phyloP scores from a whole-genome alignment of 1,140 invertebrate genomes.

The Neodiprion pinetum region DNA sequence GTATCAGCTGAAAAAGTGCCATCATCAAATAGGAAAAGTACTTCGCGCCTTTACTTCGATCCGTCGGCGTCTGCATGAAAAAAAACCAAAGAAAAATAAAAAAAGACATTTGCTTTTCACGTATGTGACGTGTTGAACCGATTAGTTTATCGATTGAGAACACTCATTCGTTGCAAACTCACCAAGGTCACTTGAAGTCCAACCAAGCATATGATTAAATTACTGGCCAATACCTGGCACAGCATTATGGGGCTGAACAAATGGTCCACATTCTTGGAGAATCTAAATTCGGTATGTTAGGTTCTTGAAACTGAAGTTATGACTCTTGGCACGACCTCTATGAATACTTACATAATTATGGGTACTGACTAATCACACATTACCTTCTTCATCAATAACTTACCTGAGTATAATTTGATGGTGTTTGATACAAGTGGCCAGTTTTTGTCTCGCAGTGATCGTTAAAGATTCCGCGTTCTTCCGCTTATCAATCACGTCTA shows the following conservation, averaged over 20 bases:
- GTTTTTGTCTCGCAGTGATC: not conserved
- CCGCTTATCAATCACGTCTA: not conserved
- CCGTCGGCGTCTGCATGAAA: conserved; percentile 34
- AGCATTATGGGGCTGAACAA: conserved; percentile 40
- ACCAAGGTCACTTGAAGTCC: conserved; percentile 39
- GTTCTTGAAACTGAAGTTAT: conserved; percentile 11
- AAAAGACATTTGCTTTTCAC: not conserved
- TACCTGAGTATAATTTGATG: conserved; percentile 36
- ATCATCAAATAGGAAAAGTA: conserved; percentile 41
- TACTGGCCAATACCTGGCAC: conserved; percentile 43
- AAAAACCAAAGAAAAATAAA: conserved; percentile 3
- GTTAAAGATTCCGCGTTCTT: not conserved
- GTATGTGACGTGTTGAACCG: too few relatives aligned
- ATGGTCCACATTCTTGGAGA: conserved; percentile 32
- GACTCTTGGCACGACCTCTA: not conserved
- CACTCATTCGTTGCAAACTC: conserved; percentile 16
- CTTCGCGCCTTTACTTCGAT: conserved; percentile 33
- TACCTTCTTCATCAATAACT: not conserved
- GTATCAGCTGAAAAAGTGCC: conserved; percentile 43
- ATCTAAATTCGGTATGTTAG: not conserved
- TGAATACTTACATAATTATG: not conserved
- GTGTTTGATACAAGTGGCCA: conserved; percentile 31
- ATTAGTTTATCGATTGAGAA: conserved; percentile 2
- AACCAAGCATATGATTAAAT: conserved; percentile 42
- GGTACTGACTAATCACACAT: not conserved